Evolutionary conservation across 1,140 invertebrate genomes (phyloP), one percentile per base, ranked within the genome.

Genomic region (Habropoda laboriosa): DNA sequence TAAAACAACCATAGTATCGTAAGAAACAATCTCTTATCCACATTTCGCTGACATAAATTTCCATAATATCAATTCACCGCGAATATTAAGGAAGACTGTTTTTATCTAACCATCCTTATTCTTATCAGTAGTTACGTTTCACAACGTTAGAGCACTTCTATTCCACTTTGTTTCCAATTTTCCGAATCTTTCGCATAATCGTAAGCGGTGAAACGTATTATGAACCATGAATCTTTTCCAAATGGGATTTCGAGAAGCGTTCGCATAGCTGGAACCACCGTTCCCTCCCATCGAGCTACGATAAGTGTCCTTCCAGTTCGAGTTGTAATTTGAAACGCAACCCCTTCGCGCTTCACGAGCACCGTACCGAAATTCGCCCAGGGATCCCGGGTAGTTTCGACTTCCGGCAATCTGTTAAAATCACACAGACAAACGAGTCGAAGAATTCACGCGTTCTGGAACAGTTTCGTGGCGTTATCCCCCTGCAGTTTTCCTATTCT

Each of bases 391-490:
- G 30, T 57, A 42, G 63, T 67, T 67, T 27, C 47, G 38, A 58
- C 68, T 75, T 42, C 58, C 58, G 35, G 18, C 30, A 42, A 45
- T 55, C 49, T n/a, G 63, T 66, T 42, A 42, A 55, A 76, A 67
- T 67, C 49, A 57, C 27, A 53, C 27, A 7, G 35, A 53, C 60
- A 76, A 76, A 67, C 49, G 63, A 75, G 38, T 30, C 18, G 24
- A 24, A 40, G 45, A 40, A 45, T 55, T 70, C 10, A 24, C 6
- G 5, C 32, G 32, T n/a, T n/a, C 35, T 24, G 66, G 45, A 61
- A 40, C 71, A 74, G 45, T 74, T 74, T 73, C 40, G n/a, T n/a
- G n/a, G n/a, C 71, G n/a, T 35, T 61, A 63, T 45, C 21, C 10
- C 3, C 40, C 12, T 40, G 2, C 21, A 3, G 70, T 45, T 58